A percentile compares a stretch with the other conserved stretches of the same genome.
phyloP scores from a whole-genome alignment of 2,797 vertebrate genomes.

The Leucoraja ocellata region DNA sequence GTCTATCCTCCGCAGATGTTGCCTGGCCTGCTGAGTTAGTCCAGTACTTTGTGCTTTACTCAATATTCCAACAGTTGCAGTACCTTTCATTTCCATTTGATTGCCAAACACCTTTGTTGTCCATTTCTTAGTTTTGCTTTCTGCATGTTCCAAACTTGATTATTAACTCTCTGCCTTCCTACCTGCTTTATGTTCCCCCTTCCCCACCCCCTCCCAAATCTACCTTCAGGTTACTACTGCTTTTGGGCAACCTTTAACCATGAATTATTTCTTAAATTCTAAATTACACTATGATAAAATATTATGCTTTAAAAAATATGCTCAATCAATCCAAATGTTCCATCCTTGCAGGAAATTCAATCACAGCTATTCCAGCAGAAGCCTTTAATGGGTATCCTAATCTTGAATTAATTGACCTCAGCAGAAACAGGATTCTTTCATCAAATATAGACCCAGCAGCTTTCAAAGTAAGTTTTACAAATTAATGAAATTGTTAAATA shows the following conservation, averaged over 20 bases:
- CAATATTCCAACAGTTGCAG: too few relatives aligned
- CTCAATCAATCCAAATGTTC: neutral
- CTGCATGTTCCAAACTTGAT: too few relatives aligned
- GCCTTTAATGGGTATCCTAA: conserved; percentile 87
- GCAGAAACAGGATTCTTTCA: conserved; percentile 80
- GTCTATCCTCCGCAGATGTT: too few relatives aligned
- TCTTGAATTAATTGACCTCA: conserved; percentile 88
- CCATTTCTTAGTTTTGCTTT: too few relatives aligned
- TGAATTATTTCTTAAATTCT: neutral
- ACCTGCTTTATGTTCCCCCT: too few relatives aligned
- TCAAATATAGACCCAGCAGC: conserved; percentile 62
- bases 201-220: too few relatives aligned
- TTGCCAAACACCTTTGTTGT: too few relatives aligned
- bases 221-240: neutral
- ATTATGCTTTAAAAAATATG: neutral
- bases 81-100: too few relatives aligned
- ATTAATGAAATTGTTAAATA: neutral
- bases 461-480: conserved; percentile 66
- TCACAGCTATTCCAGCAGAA: conserved; percentile 73
- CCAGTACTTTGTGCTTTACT: too few relatives aligned
- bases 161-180: too few relatives aligned
- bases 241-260: neutral
- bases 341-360: conserved; percentile 70
- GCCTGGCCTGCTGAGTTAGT: too few relatives aligned
- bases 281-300: neutral